Evolutionary conservation across 2,797 vertebrate genomes (phyloP), one percentile per base, ranked within the genome.

Genomic region (Erpetoichthys calabaricus): DNA sequence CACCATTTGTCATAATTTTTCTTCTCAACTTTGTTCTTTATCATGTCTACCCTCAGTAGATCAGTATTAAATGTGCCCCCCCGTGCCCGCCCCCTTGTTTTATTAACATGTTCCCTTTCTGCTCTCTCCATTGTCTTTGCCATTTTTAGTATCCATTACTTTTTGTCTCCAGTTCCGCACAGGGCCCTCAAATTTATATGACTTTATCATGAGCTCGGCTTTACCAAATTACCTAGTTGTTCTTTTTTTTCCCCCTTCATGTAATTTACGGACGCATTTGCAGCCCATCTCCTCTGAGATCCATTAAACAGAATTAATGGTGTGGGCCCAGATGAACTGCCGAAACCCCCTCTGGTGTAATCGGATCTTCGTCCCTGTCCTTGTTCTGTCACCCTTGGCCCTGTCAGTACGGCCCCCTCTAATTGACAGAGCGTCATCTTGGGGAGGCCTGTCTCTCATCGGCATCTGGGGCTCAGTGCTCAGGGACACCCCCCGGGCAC

Each of bases 291-390:
- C 6, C 68, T 72, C 71, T 77, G 77, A 72, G 71, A 68, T 68
- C 57, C 73, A 79, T 73, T 64, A 69, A 70, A 59, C 70, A 68
- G 65, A 75, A 77, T 77, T 73, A 76, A 67, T 58, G 66, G 56
- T 70, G 63, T 9, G 67, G 70, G 73, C 70, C 65, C 2, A 64
- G 70, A 71, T 59, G 72, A 65, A 67, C 62, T 42, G 66, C 61
- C 53, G 6, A 58, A 60, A 62, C 62, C 45, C 60, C 63, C 67
- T 0, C 46, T 70, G 66, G 75, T 1, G 68, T 47, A 59, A 63
- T 55, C 53, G 46, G 58, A 63, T 64, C 50, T 3, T 62, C 0
- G 44, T 63, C 55, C 61, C 50, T 56, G 63, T 64, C 68, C 67
- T 67, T 58, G 61, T 57, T 68, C 70, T 60, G 62, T 72, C 64